Evolutionary conservation across 2,797 vertebrate species (phyloP).

Genomic region (Enoplosus armatus): DNA sequence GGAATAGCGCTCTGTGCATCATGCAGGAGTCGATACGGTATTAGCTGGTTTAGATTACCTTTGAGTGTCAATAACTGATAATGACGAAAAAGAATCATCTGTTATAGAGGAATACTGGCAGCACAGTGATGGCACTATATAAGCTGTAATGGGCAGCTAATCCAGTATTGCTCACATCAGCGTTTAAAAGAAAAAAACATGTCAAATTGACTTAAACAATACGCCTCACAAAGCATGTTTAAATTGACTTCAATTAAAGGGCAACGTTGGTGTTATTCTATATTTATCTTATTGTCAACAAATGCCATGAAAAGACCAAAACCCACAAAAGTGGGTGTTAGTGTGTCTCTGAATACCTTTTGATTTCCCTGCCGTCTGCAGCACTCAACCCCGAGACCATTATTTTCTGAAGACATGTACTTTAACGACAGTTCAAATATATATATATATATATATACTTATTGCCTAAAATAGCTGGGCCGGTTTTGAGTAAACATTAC

Average conservation of each 20-base stretch:
- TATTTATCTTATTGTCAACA: not conserved
- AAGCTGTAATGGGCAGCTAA: not conserved
- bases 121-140: not conserved
- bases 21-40: not conserved
- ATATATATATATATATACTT: too few relatives aligned
- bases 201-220: slow-evolving; percentile 7
- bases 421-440: too few relatives aligned
- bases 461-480: not conserved
- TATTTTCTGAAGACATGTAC: not conserved
- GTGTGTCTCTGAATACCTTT: not conserved
- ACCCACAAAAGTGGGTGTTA: not conserved
- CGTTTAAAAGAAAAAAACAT: not conserved
- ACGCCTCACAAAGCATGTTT: not conserved
- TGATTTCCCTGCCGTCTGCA: not conserved
- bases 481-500: too few relatives aligned
- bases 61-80: slow-evolving; percentile 11
- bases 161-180: not conserved
- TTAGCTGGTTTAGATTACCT: not conserved
- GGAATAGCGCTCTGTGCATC: not conserved
- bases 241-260: too few relatives aligned
- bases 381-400: not conserved
- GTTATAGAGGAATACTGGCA: not conserved
- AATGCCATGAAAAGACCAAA: not conserved
- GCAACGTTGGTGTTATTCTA: too few relatives aligned
- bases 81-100: slow-evolving; percentile 1